phyloP scores from a whole-genome alignment of 2,113 vertebrate species.

The Mionectes macconnelli region DNA sequence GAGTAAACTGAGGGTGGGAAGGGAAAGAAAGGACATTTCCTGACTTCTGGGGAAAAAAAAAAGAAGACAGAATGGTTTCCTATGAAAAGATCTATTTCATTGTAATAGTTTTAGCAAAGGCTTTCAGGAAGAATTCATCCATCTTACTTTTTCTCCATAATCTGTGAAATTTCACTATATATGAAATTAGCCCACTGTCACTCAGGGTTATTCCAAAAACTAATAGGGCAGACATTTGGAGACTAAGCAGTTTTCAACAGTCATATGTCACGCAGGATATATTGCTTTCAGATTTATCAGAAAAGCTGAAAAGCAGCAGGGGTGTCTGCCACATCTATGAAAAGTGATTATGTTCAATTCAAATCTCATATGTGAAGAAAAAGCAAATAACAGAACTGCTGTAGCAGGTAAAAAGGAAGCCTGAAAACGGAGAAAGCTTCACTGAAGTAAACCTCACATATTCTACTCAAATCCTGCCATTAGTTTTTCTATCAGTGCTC shows the following conservation, averaged over 20 bases:
- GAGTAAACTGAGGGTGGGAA: background rate
- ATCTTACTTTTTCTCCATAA: background rate
- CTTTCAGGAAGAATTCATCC: background rate
- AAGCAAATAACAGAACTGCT: background rate
- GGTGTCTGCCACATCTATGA: background rate
- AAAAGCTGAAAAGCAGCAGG: background rate
- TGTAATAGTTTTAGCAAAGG: background rate
- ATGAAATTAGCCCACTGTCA: background rate
- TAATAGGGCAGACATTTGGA: background rate
- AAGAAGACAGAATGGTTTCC: background rate
- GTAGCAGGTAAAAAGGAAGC: background rate
- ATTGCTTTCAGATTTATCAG: background rate
- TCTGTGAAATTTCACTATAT: background rate
- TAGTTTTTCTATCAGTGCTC: background rate
- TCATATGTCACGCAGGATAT: background rate
- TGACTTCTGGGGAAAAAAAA: background rate
- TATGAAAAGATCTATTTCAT: background rate
- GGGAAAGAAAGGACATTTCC: background rate
- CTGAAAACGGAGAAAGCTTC: background rate
- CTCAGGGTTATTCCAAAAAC: background rate
- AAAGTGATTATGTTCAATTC: background rate
- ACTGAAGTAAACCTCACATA: background rate
- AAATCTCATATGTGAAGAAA: background rate
- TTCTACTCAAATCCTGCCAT: background rate
- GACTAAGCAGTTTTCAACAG: background rate